phyloP scores from a whole-genome alignment of 2,797 vertebrate species.

The Anas capensis region DNA sequence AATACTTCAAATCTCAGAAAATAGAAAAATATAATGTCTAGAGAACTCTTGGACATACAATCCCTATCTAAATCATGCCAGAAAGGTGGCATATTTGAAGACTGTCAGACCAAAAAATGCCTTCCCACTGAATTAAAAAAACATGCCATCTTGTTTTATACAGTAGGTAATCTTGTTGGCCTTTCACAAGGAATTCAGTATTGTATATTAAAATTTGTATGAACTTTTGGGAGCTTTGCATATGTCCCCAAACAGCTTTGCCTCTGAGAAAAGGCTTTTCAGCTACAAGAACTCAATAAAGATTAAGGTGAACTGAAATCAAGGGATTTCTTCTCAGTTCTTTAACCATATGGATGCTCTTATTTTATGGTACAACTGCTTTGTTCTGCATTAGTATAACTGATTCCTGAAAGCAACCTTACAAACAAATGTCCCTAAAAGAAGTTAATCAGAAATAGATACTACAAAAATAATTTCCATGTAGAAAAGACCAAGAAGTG shows the following conservation, averaged over 20 bases:
- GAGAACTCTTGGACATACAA: neutral
- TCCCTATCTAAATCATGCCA: neutral
- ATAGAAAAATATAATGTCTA: neutral
- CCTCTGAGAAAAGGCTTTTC: neutral
- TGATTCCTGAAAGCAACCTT: neutral
- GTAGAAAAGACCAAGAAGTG: neutral
- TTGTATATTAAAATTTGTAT: neutral
- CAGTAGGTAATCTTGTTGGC: neutral
- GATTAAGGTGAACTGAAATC: constrained; percentile 1
- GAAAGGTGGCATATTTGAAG: neutral
- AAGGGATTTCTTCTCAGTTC: neutral
- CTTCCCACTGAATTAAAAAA: neutral
- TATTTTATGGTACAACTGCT: neutral
- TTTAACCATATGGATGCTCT: neutral
- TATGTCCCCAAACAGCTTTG: neutral
- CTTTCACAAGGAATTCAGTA: neutral
- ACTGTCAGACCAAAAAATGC: neutral
- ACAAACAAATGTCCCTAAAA: neutral
- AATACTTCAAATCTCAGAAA: neutral
- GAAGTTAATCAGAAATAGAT: neutral
- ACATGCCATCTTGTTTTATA: neutral
- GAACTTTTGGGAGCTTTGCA: neutral
- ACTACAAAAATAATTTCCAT: neutral
- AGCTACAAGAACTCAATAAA: neutral
- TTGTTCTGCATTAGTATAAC: constrained; percentile 15